phyloP scores from a whole-genome alignment of 2,113 vertebrate species.

The Cavia aperea region DNA sequence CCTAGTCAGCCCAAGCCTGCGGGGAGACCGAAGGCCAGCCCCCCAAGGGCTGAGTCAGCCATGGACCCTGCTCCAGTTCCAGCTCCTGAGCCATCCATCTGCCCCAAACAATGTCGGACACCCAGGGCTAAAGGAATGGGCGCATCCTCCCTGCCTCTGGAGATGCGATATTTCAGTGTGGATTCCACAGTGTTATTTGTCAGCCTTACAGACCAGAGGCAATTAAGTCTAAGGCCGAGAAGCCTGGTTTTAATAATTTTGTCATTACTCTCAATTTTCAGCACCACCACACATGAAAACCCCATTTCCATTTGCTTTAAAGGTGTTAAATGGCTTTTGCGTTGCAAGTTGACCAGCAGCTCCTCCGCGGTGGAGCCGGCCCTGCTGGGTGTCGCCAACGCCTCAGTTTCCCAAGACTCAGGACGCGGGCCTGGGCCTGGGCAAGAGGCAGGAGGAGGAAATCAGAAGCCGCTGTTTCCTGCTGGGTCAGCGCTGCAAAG shows the following conservation, averaged over 20 bases:
- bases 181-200: neutral
- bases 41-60: neutral
- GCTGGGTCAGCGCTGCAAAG: neutral
- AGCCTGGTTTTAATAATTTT: slow-evolving; percentile 45
- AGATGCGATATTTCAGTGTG: neutral
- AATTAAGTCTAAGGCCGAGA: slow-evolving; percentile 54
- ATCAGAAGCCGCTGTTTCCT: neutral
- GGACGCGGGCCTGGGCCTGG: neutral
- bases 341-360: neutral
- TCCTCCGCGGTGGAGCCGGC: rapidly evolving
- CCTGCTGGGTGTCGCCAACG: rapidly evolving
- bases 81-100: neutral
- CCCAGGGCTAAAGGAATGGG: neutral
- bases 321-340: slow-evolving; percentile 53
- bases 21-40: neutral
- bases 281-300: slow-evolving; percentile 52
- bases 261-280: slow-evolving; percentile 60
- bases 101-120: neutral
- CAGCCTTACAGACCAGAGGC: slow-evolving; percentile 45
- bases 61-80: rapidly evolving
- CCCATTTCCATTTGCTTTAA: slow-evolving; percentile 46
- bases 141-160: neutral
- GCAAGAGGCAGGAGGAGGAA: neutral
- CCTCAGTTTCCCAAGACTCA: neutral
- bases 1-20: rapidly evolving